Evolutionary conservation across 2,113 vertebrate genomes (phyloP).

Genomic region (Petromus typicus): DNA sequence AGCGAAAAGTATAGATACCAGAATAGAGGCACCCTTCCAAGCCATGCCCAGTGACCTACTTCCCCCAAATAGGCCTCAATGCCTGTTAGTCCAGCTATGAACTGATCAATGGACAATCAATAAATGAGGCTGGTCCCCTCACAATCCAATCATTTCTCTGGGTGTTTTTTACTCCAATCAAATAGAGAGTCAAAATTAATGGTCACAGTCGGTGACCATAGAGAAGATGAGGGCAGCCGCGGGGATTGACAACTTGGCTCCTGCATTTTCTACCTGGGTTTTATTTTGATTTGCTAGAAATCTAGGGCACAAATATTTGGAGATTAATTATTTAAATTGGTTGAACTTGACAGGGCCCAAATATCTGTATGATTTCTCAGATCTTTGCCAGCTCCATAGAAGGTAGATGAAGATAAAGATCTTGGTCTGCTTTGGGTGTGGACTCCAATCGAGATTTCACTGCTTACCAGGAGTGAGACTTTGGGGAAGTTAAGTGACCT

Average conservation of each 20-base stretch:
- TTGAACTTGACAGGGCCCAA: neutral
- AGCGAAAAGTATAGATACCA: neutral
- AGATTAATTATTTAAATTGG: slow-evolving; percentile 35
- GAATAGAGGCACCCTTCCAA: neutral
- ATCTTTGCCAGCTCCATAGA: neutral
- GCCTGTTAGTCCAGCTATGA: neutral
- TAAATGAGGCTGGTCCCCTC: neutral
- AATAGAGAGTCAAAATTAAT: neutral
- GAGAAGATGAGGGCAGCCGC: neutral
- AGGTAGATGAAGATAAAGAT: neutral
- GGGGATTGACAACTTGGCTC: neutral
- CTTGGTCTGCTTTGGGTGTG: neutral
- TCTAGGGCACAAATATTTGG: slow-evolving; percentile 16
- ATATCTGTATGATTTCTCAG: slow-evolving; percentile 4
- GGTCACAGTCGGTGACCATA: neutral
- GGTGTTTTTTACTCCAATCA: neutral
- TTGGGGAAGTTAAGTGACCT: neutral
- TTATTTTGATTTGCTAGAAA: slow-evolving; percentile 29
- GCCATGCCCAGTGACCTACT: neutral
- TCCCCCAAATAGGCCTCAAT: neutral
- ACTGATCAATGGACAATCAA: neutral
- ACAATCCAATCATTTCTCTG: neutral
- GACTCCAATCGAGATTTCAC: neutral
- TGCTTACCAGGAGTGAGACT: neutral
- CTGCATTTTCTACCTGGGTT: neutral